Base-by-base conservation (phyloP, 2,113 vertebrate species). In the Epinephelus fuscoguttatus region DNA sequence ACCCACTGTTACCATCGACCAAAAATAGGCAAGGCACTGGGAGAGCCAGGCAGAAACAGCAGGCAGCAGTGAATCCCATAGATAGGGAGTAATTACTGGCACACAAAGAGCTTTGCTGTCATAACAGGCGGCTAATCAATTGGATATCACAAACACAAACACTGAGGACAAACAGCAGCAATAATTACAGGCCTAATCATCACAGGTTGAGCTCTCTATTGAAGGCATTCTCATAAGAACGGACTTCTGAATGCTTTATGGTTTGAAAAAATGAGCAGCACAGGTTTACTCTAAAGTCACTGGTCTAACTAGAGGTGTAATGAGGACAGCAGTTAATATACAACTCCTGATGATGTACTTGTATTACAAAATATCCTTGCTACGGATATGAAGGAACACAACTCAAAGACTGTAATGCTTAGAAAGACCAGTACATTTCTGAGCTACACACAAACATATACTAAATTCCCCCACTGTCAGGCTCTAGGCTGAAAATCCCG, bases 81-180 rank as follows among this genome's bases (percentile, higher is more conserved):
- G 76, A 91, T 45, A 37, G 13, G 57, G 53, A 84, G 75, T 84
- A 89, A 93, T 92, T 86, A 88, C 86, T 74, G 87, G 74, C 83
- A 73, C 83, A 87, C 85, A 92, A 85, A 89, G 63, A 89, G 85
- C 57, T 23, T 53, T 56, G 82, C 68, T 70, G 79, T 88, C 78
- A 81, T 86, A 88, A 89, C 82, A 33, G 80, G 67, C 27, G 59
- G 66, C 80, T 90, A 88, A 92, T 94, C 89, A 92, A 92, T 85
- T 64, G 56, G 69, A 81, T 75, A 88, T 89, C 85, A 67, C 68
- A 89, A 86, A 90, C 60, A 91, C 81, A 85, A 91, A 92, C 86
- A 84, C 63, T 0, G 23, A 77, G 75, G 55, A 84, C 84, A 89
- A 89, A 89, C 83, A 80, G 71, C 67, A 69, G 64, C 84, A 88